Conservation (phyloP, 2,113 vertebrate genomes). For the Megaleporinus macrocephalus region DNA sequence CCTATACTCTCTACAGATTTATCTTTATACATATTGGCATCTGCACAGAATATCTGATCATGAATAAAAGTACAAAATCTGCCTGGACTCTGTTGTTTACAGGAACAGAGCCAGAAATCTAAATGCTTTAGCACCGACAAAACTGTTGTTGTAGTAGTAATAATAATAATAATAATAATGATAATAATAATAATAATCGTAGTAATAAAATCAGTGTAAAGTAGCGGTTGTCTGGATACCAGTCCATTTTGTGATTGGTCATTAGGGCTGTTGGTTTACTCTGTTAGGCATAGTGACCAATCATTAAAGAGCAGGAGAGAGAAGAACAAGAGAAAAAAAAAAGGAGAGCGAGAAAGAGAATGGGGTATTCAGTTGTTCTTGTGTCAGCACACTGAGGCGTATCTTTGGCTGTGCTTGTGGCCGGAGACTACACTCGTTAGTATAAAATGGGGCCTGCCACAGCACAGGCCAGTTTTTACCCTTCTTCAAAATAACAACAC, state of each 20-base stretch:
- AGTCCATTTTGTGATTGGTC: slow-evolving; percentile 27
- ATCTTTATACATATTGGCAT: slow-evolving; percentile 45
- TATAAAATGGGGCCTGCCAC: not conserved
- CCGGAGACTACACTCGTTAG: not conserved
- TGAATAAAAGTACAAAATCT: slow-evolving; percentile 45
- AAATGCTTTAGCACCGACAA: slow-evolving; percentile 47
- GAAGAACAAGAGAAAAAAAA: not conserved
- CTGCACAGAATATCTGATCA: slow-evolving; percentile 42
- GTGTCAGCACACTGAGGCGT: not conserved
- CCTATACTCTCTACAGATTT: slow-evolving; percentile 45
- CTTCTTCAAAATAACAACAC: not conserved
- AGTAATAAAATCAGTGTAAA: slow-evolving; percentile 53
- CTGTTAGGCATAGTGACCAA: not conserved
- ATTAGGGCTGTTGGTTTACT: not conserved
- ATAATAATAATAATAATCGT: too few relatives aligned
- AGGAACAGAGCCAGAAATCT: slow-evolving; percentile 13
- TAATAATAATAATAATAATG: slow-evolving; percentile 68
- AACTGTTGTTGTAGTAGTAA: slow-evolving; percentile 62
- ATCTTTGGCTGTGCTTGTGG: not conserved
- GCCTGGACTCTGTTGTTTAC: slow-evolving; percentile 25
- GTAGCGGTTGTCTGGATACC: slow-evolving; percentile 33
- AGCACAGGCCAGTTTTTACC: not conserved
- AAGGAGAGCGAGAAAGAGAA: not conserved
- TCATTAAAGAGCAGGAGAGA: not conserved
- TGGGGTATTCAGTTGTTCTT: not conserved